Evolutionary conservation across 1,140 invertebrate genomes (phyloP), one percentile per base, ranked within the genome.

Genomic region (Phocides pigmalion): DNA sequence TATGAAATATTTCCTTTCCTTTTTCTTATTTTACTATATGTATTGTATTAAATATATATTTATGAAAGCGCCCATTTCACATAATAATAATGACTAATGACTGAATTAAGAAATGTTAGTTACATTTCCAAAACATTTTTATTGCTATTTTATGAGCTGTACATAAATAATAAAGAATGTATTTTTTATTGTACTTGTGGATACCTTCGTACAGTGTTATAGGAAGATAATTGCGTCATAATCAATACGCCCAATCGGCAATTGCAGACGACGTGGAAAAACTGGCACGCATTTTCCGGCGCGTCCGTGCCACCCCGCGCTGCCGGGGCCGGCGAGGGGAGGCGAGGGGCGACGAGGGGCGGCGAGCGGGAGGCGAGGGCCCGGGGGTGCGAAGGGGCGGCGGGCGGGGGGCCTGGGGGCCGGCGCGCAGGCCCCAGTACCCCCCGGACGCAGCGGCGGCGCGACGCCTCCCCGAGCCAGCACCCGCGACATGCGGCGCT

Each of bases 261-360:
- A 76, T 81, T 76, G 83, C 74, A 82, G 77, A 79, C 79, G 74
- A 46, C 44, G 44, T 46, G 66, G 83, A 80, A 85, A 83, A 89
- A 87, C 79, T 86, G 75, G 72, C 76, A 84, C 80, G 84, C 83
- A 64, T 84, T 88, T 76, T 85, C 90, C 66, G 83, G 66, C 76
- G 70, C 73, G 76, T 65, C 74, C 71, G 68, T 72, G 66, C 81
- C 77, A 77, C 79, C 81, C 72, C 70, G 62, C 61, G 64, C 80
- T 62, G 41, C 50, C 56, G 37, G 66, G 39, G 25, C 4, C 67
- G 69, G 63, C 65, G 54, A 58, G 64, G 66, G 56, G 50, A 54
- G 66, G 62, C 59, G 17, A 65, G 69, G 66, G 65, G 69, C 70
- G 49, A 68, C 32, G 64, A 59, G 69, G 66, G 65, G 69, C 70